Evolutionary conservation across 1,140 invertebrate genomes (phyloP).

Genomic region (Drosophila tsacasi): DNA sequence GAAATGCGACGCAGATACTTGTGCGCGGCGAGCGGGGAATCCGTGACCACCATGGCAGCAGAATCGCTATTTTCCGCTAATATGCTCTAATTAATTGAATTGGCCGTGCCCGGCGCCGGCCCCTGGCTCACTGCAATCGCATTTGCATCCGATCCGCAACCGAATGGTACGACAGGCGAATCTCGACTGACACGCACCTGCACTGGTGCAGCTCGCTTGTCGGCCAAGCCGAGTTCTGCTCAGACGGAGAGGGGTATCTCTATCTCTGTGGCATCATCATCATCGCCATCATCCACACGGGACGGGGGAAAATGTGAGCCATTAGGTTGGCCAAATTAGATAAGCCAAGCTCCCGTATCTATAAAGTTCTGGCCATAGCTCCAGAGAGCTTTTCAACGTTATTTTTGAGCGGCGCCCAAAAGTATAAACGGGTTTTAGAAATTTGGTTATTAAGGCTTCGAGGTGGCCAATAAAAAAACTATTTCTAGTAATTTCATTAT

Average conservation of each 20-base stretch:
- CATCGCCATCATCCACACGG: background rate
- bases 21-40: slow-evolving; percentile 69
- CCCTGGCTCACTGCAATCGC: slow-evolving; percentile 3
- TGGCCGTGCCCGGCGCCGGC: slow-evolving; percentile 11
- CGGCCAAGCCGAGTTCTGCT: slow-evolving; percentile 41
- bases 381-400: slow-evolving; percentile 4
- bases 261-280: slow-evolving; percentile 14
- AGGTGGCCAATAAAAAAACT: background rate
- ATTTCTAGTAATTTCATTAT: background rate
- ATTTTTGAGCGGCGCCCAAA: slow-evolving; percentile 12
- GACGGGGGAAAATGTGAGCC: slow-evolving; percentile 1
- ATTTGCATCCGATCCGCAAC: slow-evolving; percentile 35
- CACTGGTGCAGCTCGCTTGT: slow-evolving; percentile 14
- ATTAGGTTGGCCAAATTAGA: slow-evolving; percentile 23
- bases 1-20: slow-evolving; percentile 79
- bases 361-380: slow-evolving; percentile 19
- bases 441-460: background rate
- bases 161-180: slow-evolving; percentile 44
- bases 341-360: slow-evolving; percentile 8
- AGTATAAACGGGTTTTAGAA: slow-evolving; percentile 14
- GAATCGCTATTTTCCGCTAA: slow-evolving; percentile 56
- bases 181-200: slow-evolving; percentile 68
- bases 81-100: slow-evolving; percentile 58
- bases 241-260: slow-evolving; percentile 17
- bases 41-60: slow-evolving; percentile 59